Evolutionary conservation across 2,113 vertebrate genomes (phyloP).

Genomic region (Microtus ochrogaster): DNA sequence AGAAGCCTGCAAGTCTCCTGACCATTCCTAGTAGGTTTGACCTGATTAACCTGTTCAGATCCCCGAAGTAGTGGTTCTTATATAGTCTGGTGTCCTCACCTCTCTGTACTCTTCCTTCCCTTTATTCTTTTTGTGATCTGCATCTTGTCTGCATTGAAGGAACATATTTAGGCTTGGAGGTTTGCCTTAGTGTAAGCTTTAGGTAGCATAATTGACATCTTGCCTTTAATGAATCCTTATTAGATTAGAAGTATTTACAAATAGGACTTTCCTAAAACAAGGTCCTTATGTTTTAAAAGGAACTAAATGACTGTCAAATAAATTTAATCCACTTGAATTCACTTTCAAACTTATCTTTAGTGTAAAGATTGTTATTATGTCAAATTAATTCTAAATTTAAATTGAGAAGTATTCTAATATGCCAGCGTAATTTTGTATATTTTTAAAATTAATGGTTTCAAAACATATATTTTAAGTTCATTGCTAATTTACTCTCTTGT

Average conservation of each 20-base stretch:
- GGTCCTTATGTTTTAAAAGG: not conserved
- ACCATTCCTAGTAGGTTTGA: not conserved
- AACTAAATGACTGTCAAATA: not conserved
- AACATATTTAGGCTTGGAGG: not conserved
- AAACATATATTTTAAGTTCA: not conserved
- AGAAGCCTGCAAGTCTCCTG: not conserved
- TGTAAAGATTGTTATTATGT: not conserved
- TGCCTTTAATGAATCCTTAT: slow-evolving; percentile 6
- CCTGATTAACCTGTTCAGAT: not conserved
- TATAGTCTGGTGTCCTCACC: not conserved
- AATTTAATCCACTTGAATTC: not conserved
- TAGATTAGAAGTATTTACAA: not conserved
- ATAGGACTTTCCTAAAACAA: not conserved
- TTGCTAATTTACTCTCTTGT: not conserved
- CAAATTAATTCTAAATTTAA: not conserved
- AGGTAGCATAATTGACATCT: not conserved
- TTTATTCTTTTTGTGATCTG: not conserved
- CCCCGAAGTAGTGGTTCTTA: not conserved
- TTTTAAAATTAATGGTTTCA: not conserved
- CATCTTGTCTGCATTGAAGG: not conserved
- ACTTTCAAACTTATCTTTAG: not conserved
- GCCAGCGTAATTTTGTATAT: not conserved
- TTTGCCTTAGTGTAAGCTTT: not conserved
- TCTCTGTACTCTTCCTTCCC: not conserved
- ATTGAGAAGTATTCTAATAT: not conserved